Conservation (phyloP, 2,888 invertebrate species). For the Cantharis rustica region DNA sequence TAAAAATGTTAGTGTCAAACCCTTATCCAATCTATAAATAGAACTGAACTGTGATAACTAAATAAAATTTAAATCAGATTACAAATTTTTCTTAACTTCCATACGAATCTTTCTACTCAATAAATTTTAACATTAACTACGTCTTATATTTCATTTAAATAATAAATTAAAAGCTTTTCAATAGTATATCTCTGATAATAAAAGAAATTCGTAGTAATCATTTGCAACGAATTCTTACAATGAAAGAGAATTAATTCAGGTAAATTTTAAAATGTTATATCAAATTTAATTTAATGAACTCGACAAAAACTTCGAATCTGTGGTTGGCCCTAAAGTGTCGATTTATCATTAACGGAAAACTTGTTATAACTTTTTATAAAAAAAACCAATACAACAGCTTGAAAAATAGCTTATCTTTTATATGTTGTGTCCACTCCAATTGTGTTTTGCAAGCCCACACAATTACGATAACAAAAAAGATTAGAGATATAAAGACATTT, state of each 20-base stretch:
- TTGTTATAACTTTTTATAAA: not conserved
- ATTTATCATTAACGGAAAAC: not conserved
- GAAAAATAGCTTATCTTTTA: not conserved
- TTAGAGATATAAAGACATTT: slow-evolving; percentile 22
- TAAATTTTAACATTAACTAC: not conserved
- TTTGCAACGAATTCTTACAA: not conserved
- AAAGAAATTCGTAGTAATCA: not conserved
- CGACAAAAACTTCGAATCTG: not conserved
- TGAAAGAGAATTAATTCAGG: too few species aligned
- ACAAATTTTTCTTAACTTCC: not conserved
- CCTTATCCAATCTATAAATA: not conserved
- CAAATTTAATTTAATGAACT: not conserved
- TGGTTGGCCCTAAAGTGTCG: not conserved
- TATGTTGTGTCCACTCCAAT: not conserved
- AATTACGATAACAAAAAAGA: slow-evolving; percentile 17
- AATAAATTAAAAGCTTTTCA: not conserved
- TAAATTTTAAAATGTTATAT: too few species aligned
- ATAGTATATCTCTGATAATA: not conserved
- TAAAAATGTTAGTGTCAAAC: slow-evolving; percentile 4
- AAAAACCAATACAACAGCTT: not conserved
- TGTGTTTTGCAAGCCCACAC: slow-evolving; percentile 5
- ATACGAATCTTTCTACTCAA: not conserved
- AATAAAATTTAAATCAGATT: not conserved
- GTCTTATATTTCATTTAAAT: not conserved
- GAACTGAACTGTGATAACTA: not conserved